Percentiles rank a stretch among this genome's conserved stretches.
These are phyloP conservation scores for Mastigias papua DNA, from an alignment of 30 jellyfish, hydroid and myxozoan species.

Conservation along the genomic window DNA sequence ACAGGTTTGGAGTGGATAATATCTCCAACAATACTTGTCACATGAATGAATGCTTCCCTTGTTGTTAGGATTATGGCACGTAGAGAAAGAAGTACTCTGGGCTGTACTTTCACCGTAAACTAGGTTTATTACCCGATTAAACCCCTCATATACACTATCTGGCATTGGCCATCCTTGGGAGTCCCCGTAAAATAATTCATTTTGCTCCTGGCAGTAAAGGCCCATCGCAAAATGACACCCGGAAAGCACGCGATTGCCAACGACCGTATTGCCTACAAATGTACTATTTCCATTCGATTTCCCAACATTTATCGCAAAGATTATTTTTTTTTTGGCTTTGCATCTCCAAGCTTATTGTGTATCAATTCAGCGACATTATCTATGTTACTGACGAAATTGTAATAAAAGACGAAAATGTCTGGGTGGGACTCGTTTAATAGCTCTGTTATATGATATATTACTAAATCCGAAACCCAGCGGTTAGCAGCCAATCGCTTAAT, in stretches of 20 bases:
- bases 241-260: background rate
- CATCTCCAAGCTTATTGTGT: background rate
- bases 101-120: background rate
- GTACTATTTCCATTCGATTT: background rate
- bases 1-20: background rate
- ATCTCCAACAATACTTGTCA: background rate
- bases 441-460: background rate
- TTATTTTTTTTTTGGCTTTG: background rate
- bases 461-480: background rate
- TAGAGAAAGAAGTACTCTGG: background rate
- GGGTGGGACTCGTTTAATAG: background rate
- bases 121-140: background rate
- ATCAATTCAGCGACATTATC: background rate
- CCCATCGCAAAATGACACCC: constrained; percentile 31
- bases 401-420: background rate
- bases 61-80: background rate
- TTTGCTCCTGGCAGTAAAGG: background rate
- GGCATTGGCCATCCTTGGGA: constrained; percentile 42
- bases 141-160: background rate
- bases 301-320: background rate
- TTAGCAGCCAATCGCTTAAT: background rate
- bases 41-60: background rate
- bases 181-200: constrained; percentile 18
- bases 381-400: background rate
- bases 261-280: background rate